phyloP scores from a whole-genome alignment of 2,888 invertebrate genomes.

The Petrophora chlorosata region DNA sequence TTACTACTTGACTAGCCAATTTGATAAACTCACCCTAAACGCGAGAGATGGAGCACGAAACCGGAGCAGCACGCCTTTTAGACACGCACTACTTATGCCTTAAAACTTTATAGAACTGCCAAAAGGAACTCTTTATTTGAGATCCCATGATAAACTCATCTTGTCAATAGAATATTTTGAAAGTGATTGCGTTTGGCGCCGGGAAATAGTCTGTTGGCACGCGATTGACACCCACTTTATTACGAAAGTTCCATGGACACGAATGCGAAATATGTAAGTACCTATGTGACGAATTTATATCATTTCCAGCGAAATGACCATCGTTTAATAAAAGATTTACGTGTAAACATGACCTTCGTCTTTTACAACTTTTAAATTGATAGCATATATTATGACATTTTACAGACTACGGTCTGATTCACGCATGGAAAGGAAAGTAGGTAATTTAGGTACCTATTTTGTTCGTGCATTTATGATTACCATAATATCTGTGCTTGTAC shows the following conservation, averaged over 20 bases:
- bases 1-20: neutral
- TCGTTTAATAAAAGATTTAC: no score
- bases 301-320: slow-evolving; percentile 9
- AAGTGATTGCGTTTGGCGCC: slow-evolving; percentile 28
- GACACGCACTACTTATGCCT: slow-evolving; percentile 1
- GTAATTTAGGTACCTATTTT: no score
- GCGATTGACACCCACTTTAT: slow-evolving; percentile 47
- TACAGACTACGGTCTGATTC: no score
- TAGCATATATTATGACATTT: no score
- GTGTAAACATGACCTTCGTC: neutral
- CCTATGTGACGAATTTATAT: slow-evolving; percentile 34
- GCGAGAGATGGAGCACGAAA: slow-evolving; percentile 3
- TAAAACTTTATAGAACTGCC: slow-evolving; percentile 14
- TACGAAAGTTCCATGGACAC: slow-evolving; percentile 46
- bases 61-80: neutral
- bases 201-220: slow-evolving; percentile 48
- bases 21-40: no score
- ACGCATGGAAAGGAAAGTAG: no score
- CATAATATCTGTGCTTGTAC: no score
- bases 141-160: slow-evolving; percentile 13
- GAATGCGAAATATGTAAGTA: slow-evolving; percentile 24
- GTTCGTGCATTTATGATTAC: no score
- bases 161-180: slow-evolving; percentile 24
- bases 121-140: slow-evolving; percentile 28
- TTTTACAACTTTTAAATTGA: no score